Conservation (phyloP, 2,113 vertebrate genomes). For the Gasterosteus nipponicus region DNA sequence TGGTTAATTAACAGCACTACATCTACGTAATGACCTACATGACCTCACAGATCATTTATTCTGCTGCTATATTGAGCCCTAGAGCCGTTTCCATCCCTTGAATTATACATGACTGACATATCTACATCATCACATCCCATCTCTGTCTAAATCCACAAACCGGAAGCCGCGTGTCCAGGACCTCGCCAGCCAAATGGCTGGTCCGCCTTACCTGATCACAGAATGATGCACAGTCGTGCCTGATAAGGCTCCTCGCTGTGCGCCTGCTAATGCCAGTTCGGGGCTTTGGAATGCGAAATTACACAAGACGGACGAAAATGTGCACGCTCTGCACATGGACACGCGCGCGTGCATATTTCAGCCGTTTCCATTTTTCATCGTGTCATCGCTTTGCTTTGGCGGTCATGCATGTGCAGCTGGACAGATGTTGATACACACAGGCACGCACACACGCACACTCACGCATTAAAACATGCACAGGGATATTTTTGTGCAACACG, state of each 20-base stretch:
- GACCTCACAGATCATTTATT: conserved; percentile 19
- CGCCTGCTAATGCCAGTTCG: conserved; percentile 1
- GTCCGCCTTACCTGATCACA: conserved; percentile 30
- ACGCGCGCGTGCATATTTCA: not conserved
- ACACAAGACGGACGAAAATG: not conserved
- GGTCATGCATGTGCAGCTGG: not conserved
- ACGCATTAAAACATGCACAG: not conserved
- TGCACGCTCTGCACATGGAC: not conserved
- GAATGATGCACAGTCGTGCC: not conserved
- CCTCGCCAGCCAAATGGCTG: not conserved
- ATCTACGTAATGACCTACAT: not conserved
- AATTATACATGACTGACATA: conserved; percentile 45
- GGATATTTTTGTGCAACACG: conserved; percentile 26
- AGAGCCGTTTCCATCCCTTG: conserved; percentile 32
- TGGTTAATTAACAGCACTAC: not conserved
- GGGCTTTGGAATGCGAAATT: no score
- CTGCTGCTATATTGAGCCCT: conserved; percentile 31
- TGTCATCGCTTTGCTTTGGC: not conserved
- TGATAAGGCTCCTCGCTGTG: not conserved
- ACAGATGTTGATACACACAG: conserved; percentile 23
- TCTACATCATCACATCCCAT: conserved; percentile 20
- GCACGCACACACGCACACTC: not conserved
- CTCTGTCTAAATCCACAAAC: conserved; percentile 15
- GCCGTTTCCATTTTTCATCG: not conserved
- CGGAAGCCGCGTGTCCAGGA: conserved; percentile 14